A percentile compares a stretch with the other conserved stretches of the same genome.
These are phyloP conservation scores for Myotis brandtii DNA, from an alignment of 2,113 vertebrate species.

Conservation along the genomic window DNA sequence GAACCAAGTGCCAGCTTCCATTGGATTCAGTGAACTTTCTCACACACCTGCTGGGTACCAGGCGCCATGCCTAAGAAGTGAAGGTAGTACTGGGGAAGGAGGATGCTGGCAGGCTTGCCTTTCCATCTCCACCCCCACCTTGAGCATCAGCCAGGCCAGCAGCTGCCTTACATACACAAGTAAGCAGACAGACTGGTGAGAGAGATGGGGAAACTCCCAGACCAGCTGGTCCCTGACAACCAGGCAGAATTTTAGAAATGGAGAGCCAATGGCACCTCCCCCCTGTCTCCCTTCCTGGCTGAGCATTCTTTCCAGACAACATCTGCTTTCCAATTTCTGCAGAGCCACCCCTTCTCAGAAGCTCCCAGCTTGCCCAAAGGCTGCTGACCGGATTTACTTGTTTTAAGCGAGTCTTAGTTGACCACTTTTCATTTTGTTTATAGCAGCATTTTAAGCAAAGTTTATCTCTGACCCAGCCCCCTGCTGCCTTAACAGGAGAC, in stretches of 20 bases:
- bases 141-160: neutral
- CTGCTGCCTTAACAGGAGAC: neutral
- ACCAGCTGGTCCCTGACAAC: constrained; percentile 11
- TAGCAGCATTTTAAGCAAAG: neutral
- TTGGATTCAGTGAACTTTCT: neutral
- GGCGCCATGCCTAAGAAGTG: neutral
- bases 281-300: neutral
- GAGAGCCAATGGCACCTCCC: neutral
- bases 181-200: neutral
- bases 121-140: neutral
- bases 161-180: neutral
- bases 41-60: neutral
- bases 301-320: neutral
- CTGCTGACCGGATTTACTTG: neutral
- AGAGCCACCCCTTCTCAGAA: neutral
- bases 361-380: neutral
- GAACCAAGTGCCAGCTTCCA: neutral
- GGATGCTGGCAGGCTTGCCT: neutral
- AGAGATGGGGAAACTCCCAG: neutral
- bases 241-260: neutral
- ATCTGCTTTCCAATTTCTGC: neutral
- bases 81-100: neutral
- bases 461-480: neutral
- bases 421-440: neutral
- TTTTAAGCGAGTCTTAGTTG: neutral